Evolutionary conservation across 37 sponge, comb jelly and placozoan genomes (phyloP).

Genomic region (Beroe ovata): DNA sequence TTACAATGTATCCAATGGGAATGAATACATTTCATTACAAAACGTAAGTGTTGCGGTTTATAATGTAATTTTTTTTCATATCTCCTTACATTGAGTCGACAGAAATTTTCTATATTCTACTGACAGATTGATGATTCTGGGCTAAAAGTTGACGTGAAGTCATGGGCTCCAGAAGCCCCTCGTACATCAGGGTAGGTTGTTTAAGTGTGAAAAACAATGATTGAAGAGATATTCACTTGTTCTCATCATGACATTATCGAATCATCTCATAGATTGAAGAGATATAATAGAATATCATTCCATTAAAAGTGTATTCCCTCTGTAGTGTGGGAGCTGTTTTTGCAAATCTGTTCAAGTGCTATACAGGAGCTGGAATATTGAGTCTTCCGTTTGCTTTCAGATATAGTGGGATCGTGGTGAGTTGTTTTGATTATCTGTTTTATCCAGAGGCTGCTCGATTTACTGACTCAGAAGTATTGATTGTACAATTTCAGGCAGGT

Average conservation of each 20-base stretch:
- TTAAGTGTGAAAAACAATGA: not conserved
- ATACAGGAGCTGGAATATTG: constrained; percentile 53
- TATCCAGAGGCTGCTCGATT: no score
- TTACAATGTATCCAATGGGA: constrained; percentile 16
- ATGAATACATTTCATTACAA: not conserved
- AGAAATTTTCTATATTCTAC: not conserved
- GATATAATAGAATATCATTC: no score
- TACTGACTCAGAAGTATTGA: no score
- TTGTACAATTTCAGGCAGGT: constrained; percentile 64
- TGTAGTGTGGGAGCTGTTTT: constrained; percentile 32
- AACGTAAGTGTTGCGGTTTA: not conserved
- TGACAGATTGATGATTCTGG: constrained; percentile 3
- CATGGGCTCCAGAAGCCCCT: not conserved
- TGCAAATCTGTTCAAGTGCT: constrained; percentile 63
- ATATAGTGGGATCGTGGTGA: constrained; percentile 53
- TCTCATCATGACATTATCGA: no score
- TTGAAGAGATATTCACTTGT: no score
- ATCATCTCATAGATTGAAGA: no score
- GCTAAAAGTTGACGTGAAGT: not conserved
- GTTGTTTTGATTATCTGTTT: no score
- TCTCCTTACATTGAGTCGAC: no score
- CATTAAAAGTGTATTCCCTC: no score
- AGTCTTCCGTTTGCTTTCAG: constrained; percentile 58
- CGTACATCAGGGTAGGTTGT: constrained; percentile 16
- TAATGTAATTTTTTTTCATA: no score